Conservation (phyloP, 2,113 vertebrate species). For the Condylura cristata region DNA sequence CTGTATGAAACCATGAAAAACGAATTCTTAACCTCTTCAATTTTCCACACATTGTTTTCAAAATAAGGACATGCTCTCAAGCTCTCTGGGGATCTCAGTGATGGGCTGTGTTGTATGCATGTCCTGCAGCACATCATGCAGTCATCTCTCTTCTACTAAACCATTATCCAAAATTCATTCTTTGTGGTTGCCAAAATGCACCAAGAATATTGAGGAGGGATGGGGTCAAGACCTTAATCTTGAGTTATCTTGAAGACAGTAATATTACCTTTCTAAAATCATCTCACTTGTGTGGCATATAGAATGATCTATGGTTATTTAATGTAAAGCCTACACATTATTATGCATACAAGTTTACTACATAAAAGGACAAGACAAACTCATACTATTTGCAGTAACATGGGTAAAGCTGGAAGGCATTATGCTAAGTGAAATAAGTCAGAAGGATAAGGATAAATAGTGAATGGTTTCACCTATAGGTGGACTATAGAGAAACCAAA, state of each 20-base stretch:
- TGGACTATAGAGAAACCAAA: too few relatives aligned
- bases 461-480: too few relatives aligned
- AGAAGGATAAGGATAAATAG: too few relatives aligned
- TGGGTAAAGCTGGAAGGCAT: too few relatives aligned
- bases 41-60: conserved; percentile 27
- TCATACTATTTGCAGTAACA: too few relatives aligned
- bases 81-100: neutral
- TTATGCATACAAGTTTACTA: neutral
- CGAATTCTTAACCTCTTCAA: neutral
- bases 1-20: conserved; percentile 43
- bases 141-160: conserved; percentile 51
- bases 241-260: conserved; percentile 49
- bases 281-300: neutral
- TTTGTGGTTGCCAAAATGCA: conserved; percentile 64
- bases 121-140: conserved; percentile 26
- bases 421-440: too few relatives aligned
- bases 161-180: conserved; percentile 68
- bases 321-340: conserved; percentile 16
- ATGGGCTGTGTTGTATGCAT: neutral
- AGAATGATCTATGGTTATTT: conserved; percentile 52
- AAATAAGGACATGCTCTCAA: neutral
- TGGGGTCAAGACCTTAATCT: conserved; percentile 76
- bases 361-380: neutral
- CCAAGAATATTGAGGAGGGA: conserved; percentile 67
- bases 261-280: conserved; percentile 26